Conservation (phyloP, 1,140 invertebrate genomes). For the Nylanderia fulva region DNA sequence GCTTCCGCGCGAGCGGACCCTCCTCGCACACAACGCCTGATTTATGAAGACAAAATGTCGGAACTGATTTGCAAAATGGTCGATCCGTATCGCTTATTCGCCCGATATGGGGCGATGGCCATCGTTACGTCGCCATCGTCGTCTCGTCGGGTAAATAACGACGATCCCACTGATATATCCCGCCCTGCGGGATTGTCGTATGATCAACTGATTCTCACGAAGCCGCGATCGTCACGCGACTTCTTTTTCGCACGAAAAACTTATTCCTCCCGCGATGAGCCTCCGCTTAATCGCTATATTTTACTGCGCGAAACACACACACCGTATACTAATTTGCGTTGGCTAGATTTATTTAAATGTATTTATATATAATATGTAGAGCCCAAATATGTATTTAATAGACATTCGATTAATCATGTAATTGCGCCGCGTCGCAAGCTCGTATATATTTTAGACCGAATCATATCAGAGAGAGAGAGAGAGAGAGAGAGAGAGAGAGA, state of each 20-base stretch:
- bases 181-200: constrained; percentile 63
- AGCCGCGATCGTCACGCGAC: constrained; percentile 71
- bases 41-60: constrained; percentile 84
- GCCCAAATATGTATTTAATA: not conserved
- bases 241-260: constrained; percentile 59
- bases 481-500: too few relatives aligned
- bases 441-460: not conserved
- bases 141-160: constrained; percentile 76
- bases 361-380: not conserved
- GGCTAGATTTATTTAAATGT: not conserved
- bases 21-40: constrained; percentile 71
- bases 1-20: constrained; percentile 55
- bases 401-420: constrained; percentile 24
- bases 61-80: constrained; percentile 85
- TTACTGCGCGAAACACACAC: not conserved
- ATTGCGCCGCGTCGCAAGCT: not conserved
- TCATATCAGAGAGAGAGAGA: too few relatives aligned
- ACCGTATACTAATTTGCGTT: not conserved
- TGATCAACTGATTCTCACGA: constrained; percentile 72
- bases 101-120: constrained; percentile 64
- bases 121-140: constrained; percentile 59
- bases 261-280: not conserved
- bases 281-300: not conserved
- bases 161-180: constrained; percentile 56
- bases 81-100: constrained; percentile 81